phyloP scores from a whole-genome alignment of 2,888 invertebrate genomes.

The Sturmia bella region DNA sequence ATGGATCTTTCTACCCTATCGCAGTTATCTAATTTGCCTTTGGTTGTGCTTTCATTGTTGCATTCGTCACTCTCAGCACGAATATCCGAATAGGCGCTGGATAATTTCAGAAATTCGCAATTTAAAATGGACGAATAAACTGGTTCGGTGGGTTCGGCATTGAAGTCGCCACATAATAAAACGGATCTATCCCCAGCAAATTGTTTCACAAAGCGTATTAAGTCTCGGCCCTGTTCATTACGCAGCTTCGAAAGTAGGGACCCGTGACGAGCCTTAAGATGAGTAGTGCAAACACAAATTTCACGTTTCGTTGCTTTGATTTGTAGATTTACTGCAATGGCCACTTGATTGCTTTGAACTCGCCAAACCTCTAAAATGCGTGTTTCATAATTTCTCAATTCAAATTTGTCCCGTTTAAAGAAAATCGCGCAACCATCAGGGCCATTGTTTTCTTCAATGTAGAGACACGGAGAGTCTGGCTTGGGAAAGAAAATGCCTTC shows the following conservation, averaged over 20 bases:
- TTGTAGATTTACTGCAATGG: slow-evolving; percentile 84
- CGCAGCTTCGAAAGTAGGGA: slow-evolving; percentile 86
- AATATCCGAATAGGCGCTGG: slow-evolving; percentile 84
- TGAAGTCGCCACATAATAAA: slow-evolving; percentile 89
- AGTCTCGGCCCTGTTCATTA: slow-evolving; percentile 88
- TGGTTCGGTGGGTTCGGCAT: slow-evolving; percentile 88
- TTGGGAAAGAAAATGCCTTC: slow-evolving; percentile 88
- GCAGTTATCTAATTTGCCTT: slow-evolving; percentile 67
- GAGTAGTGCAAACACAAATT: slow-evolving; percentile 87
- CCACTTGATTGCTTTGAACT: slow-evolving; percentile 89
- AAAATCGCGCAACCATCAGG: slow-evolving; percentile 91
- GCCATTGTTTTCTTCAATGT: slow-evolving; percentile 87
- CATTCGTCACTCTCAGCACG: slow-evolving; percentile 73
- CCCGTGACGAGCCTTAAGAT: slow-evolving; percentile 88
- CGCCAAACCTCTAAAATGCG: slow-evolving; percentile 87
- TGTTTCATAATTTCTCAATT: slow-evolving; percentile 84
- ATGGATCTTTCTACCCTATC: slow-evolving; percentile 77
- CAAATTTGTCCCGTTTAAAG: slow-evolving; percentile 85
- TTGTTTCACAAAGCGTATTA: slow-evolving; percentile 84
- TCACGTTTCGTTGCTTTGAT: slow-evolving; percentile 84
- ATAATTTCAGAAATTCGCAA: slow-evolving; percentile 81
- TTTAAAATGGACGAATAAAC: slow-evolving; percentile 85
- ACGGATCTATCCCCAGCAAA: slow-evolving; percentile 84
- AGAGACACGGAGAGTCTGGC: slow-evolving; percentile 89
- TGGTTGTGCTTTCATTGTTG: slow-evolving; percentile 60